phyloP scores from a whole-genome alignment of 2,888 invertebrate genomes.

The Hybos culiciformis region DNA sequence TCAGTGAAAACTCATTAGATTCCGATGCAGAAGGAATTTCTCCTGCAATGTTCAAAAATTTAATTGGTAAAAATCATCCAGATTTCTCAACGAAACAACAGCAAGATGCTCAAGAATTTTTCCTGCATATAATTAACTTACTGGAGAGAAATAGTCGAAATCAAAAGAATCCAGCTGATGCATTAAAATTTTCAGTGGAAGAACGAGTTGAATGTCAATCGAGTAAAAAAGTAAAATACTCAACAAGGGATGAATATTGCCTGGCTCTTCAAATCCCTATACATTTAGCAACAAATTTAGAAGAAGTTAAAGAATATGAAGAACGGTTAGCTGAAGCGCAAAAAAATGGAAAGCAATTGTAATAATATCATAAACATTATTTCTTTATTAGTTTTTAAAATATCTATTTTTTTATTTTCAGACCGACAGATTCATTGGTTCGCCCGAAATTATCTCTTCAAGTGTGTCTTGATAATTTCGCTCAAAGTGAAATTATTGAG shows the following conservation, averaged over 20 bases:
- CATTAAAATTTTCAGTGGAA: constrained; percentile 75
- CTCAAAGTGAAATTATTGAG: constrained; percentile 67
- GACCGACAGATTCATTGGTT: constrained; percentile 45
- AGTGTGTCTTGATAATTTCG: constrained; percentile 73
- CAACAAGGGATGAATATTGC: constrained; percentile 67
- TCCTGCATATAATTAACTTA: constrained; percentile 73
- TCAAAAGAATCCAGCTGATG: constrained; percentile 66
- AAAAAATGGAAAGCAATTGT: constrained; percentile 47
- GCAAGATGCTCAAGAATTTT: constrained; percentile 96
- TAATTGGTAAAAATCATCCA: constrained; percentile 80
- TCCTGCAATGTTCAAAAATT: constrained; percentile 79
- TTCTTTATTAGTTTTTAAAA: background rate
- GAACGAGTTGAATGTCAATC: constrained; percentile 72
- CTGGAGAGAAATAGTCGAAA: constrained; percentile 62
- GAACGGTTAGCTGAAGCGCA: constrained; percentile 47
- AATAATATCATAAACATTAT: constrained; percentile 21
- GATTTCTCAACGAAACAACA: constrained; percentile 90
- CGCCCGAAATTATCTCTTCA: constrained; percentile 71
- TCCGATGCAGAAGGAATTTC: constrained; percentile 60
- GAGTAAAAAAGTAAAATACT: constrained; percentile 73
- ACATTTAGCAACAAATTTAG: constrained; percentile 62
- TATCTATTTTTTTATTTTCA: background rate
- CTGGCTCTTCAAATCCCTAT: constrained; percentile 79
- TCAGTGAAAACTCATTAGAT: constrained; percentile 41
- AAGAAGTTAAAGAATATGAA: constrained; percentile 60